phyloP scores from a whole-genome alignment of 1,140 invertebrate genomes.

The Bombus pyrosoma region DNA sequence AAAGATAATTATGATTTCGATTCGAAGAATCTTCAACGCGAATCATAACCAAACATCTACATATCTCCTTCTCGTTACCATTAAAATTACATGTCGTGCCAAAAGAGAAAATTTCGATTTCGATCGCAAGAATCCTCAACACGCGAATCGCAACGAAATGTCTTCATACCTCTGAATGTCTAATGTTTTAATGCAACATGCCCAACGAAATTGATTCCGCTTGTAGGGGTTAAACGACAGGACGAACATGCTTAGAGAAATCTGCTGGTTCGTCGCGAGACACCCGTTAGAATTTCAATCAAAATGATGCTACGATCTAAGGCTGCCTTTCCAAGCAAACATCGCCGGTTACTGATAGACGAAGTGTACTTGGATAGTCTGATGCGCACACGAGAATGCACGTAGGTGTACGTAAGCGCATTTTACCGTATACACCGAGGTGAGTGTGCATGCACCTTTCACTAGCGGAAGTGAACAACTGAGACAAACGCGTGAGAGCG shows the following conservation, averaged over 20 bases:
- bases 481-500: constrained; percentile 75
- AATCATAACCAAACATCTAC: not conserved
- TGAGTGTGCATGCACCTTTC: constrained; percentile 75
- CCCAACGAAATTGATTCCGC: not conserved
- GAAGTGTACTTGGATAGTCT: constrained; percentile 28
- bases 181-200: not conserved
- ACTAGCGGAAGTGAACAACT: constrained; percentile 79
- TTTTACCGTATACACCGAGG: constrained; percentile 56
- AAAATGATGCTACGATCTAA: constrained; percentile 33
- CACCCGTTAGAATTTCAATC: constrained; percentile 59
- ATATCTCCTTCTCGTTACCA: too few relatives aligned
- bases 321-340: constrained; percentile 29
- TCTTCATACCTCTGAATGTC: too few relatives aligned
- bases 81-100: not conserved
- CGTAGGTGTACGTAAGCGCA: constrained; percentile 52
- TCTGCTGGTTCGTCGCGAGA: not conserved
- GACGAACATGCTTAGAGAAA: constrained; percentile 2
- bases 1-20: not conserved
- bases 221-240: not conserved
- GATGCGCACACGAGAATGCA: constrained; percentile 49
- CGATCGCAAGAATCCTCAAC: too few relatives aligned
- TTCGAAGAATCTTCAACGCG: not conserved
- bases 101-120: not conserved
- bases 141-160: not conserved
- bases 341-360: constrained; percentile 30